Evolutionary conservation across 1,140 invertebrate species (phyloP), one percentile per base, ranked within the genome.

Genomic region (Elymnias hypermnestra): DNA sequence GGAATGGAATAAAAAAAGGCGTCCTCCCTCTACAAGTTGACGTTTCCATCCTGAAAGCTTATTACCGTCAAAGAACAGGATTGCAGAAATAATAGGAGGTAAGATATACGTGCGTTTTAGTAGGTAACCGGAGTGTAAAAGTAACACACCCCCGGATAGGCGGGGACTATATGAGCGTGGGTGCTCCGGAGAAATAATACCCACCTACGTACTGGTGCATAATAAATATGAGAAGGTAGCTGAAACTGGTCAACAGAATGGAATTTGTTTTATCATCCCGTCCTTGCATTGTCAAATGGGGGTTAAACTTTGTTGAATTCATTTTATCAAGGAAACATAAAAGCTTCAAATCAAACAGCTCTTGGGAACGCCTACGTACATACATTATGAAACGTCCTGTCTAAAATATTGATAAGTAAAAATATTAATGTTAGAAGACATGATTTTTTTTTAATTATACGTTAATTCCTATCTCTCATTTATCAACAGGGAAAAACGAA

Each of bases 11-110:
- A 17, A 26, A 36, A 35, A 22, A 9, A n/a, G 9, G 8, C 33
- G 7, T 15, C 1, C 15, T 2, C 3, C 17, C 7, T 1, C 6
- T 35, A 35, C 5, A 12, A 13, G 28, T n/a, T 13, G 28, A 23
- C 12, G 55, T 76, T 71, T 64, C 14, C 70, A 73, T 83, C 81
- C 81, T 85, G 82, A 82, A 85, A 83, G 73, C 68, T 72, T 58
- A 64, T 57, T 63, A 70, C 78, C 73, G 68, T 53, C 39, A 48
- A 14, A 7, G 57, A 77, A 59, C 53, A 83, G 77, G 83, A 52
- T 12, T 17, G 9, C 68, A 86, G 61, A 53, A 57, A 36, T 5
- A 15, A 18, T 33, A 45, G 26, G 38, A 31, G 61, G 13, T 36
- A 29, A n/a, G n/a, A n/a, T n/a, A n/a, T n/a, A n/a, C n/a, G n/a